Evolutionary conservation across 2,888 invertebrate genomes (phyloP), one percentile per base, ranked within the genome.

Genomic region (Eurytoma adleriae): DNA sequence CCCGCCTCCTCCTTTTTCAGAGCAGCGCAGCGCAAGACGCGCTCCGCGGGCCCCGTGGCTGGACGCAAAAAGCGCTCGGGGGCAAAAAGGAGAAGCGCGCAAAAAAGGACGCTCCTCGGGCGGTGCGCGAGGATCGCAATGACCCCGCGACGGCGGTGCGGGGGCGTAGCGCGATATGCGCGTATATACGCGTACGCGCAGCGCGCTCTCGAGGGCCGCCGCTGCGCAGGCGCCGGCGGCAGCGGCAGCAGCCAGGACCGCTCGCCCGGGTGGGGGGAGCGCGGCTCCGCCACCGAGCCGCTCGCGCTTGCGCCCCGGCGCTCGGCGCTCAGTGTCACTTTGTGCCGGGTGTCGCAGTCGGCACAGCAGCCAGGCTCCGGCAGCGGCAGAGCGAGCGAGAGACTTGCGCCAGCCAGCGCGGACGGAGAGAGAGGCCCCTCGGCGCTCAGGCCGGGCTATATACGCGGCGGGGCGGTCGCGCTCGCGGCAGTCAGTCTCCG

Each of bases 331-430:
- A 86, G 89, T 90, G 88, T 88, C 88, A 89, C 87, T 89, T 85
- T 76, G 89, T 87, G 87, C 88, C 88, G 89, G 89, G 88, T 88
- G 88, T 76, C 79, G 80, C 79, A 82, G 78, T 88, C 88, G 88
- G 78, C 61, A 61, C 76, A 61, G 73, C 71, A 66, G 64, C 68
- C 75, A 68, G n/a, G 61, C 48, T 69, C 69, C 40, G 59, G 48
- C 12, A 73, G 68, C 72, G 57, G 27, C 69, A 24, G 24, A 52
- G 61, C 50, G 50, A 50, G 50, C 61, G 50, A 61, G 20, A 61
- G 57, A 57, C 40, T 16, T 12, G 50, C 20, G 75, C 54, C 78
- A 71, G 67, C 69, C 57, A 67, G 30, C 56, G 69, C 57, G n/a
- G 27, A 54, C 48, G 61, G 10, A 40, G 40, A 40, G 40, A 7